Evolutionary conservation across 2,113 vertebrate genomes (phyloP), one percentile per base, ranked within the genome.

Genomic region (Rhinogobius similis): DNA sequence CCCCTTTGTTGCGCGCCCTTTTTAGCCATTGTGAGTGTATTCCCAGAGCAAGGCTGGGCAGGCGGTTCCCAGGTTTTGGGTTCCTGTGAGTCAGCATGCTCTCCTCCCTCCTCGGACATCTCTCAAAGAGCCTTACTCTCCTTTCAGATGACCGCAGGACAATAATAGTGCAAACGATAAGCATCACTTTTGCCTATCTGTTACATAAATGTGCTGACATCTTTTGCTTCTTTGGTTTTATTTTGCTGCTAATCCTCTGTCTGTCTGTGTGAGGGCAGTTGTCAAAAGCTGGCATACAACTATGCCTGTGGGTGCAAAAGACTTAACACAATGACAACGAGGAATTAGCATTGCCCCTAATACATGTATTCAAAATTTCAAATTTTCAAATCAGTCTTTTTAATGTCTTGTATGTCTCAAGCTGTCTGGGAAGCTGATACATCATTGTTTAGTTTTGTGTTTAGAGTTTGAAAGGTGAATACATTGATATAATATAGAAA

Each of bases 11-110:
- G 68, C 86, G 82, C 75, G 85, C 82, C 85, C 90, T 90, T 86
- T 87, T 89, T 87, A 90, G 87, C 75, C 87, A 90, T 94, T 94
- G 86, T 93, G 67, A 78, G 78, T 67, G 70, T 87, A 79, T 90
- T 93, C 94, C 90, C 90, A 82, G 83, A 89, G 79, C 85, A 76
- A 90, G 87, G 82, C 82, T 80, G 85, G 80, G 86, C 82, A 87
- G 73, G 76, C 85, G 67, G 77, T 94, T 94, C 89, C 88, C 92
- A 93, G 90, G 16, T 82, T 93, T 95, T 93, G 93, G 94, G 95
- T 91, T 89, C 86, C 87, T 93, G 93, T 90, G 93, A 93, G 86
- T 86, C 91, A 91, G 92, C 84, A 87, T 72, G 90, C 85, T 83
- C 80, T 80, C 87, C 81, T 86, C 86, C 82, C 81, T 78, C 82